These are phyloP conservation scores for Luperina testacea DNA, from an alignment of 2,888 invertebrate species.

Conservation along the genomic window DNA sequence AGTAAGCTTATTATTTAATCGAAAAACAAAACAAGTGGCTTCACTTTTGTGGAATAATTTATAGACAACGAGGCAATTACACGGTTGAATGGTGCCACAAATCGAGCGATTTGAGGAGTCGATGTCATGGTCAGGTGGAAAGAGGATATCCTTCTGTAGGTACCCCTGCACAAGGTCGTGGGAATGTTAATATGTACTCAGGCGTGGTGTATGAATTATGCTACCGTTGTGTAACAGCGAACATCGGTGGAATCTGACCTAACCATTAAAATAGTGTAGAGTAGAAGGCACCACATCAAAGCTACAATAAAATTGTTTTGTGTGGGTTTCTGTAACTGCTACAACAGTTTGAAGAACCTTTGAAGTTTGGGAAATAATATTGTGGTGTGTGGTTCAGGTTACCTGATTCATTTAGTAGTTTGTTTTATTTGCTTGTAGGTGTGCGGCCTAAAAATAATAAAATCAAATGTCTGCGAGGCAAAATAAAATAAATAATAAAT, in stretches of 20 bases:
- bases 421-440: not conserved
- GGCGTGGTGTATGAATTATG: conserved; percentile 44
- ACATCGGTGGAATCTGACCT: not conserved
- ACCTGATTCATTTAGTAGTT: not conserved
- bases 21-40: conserved; percentile 48
- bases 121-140: conserved; percentile 62
- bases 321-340: conserved; percentile 18
- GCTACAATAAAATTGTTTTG: conserved; percentile 37
- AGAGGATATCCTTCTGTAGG: conserved; percentile 72
- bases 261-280: conserved; percentile 3
- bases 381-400: conserved; percentile 10
- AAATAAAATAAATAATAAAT: not conserved
- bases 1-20: conserved; percentile 13
- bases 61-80: conserved; percentile 78
- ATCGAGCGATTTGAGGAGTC: conserved; percentile 71
- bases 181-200: conserved; percentile 62
- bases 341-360: conserved; percentile 9
- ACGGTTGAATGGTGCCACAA: conserved; percentile 74
- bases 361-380: conserved; percentile 32
- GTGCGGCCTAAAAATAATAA: not conserved
- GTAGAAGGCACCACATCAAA: conserved; percentile 36
- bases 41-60: conserved; percentile 63
- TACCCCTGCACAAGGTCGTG: conserved; percentile 69
- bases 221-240: not conserved
- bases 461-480: not conserved